Conservation (phyloP, 1,140 invertebrate genomes). For the Caenorhabditis elegans region WBcel235 BX284606.5:4229501-4230000, state of each 20-base stretch:
- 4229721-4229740: not conserved
- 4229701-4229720: not conserved
- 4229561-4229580: no score
- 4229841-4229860: not conserved
- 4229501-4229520: no score
- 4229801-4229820: not conserved
- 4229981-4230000: conserved; percentile 54
- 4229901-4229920: not conserved
- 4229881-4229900: not conserved
- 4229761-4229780: not conserved
- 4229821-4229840: not conserved
- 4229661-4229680: conserved; percentile 27
- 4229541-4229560: not conserved
- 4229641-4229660: not conserved
- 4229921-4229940: not conserved
- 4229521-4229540: not conserved
- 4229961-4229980: not conserved
- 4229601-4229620: conserved; percentile 12
- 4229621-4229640: not conserved
- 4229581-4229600: not conserved
- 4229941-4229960: not conserved
- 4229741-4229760: not conserved
- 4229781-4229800: not conserved
- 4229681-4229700: not conserved
- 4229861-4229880: not conserved